Conservation (phyloP, 2,113 vertebrate genomes). For the Cyanoderma ruficeps region DNA sequence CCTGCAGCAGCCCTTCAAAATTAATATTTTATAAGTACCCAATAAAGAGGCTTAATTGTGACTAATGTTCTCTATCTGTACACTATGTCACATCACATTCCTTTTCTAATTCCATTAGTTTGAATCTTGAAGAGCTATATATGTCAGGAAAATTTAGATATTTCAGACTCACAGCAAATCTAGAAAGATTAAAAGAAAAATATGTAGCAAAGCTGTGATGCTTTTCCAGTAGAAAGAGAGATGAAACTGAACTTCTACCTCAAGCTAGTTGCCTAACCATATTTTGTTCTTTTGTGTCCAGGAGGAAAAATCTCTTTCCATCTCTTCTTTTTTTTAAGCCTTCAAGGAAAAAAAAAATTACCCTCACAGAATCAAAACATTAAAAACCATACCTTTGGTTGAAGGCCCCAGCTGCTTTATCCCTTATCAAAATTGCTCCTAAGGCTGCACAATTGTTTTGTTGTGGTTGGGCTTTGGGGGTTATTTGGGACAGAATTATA, state of each 20-base stretch:
- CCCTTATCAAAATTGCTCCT: not conserved
- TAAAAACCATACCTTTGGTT: not conserved
- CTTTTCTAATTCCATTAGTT: not conserved
- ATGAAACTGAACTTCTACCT: not conserved
- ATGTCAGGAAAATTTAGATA: not conserved
- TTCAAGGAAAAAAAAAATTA: not conserved
- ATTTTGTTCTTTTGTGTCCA: not conserved
- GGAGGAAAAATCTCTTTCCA: not conserved
- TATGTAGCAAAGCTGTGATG: not conserved
- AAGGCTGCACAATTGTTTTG: not conserved
- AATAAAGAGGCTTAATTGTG: constrained; percentile 7
- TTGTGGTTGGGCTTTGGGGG: not conserved
- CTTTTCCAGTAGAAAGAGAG: not conserved
- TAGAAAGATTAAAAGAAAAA: not conserved
- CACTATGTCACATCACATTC: not conserved
- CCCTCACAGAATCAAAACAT: not conserved
- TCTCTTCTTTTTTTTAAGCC: not conserved
- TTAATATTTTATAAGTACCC: not conserved
- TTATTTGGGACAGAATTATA: not conserved
- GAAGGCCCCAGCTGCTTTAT: fast-evolving
- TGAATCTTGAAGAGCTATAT: not conserved
- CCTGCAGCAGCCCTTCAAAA: not conserved
- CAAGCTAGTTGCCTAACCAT: not conserved
- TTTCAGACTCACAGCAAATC: not conserved
- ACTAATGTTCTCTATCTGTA: not conserved